Evolutionary conservation across 2,888 invertebrate genomes (phyloP).

Genomic region (Drosophila phalerata): DNA sequence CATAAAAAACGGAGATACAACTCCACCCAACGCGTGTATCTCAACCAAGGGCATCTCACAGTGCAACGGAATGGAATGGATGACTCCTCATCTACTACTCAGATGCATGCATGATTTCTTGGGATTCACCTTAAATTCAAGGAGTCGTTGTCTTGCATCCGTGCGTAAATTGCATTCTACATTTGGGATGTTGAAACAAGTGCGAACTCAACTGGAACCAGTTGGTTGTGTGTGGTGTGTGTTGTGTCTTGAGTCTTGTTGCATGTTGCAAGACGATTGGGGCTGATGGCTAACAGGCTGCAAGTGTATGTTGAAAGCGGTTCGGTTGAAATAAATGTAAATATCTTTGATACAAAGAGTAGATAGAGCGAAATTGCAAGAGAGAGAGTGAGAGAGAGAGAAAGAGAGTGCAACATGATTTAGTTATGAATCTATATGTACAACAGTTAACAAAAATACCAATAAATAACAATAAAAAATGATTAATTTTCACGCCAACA

Average conservation of each 20-base stretch:
- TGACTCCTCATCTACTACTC: neutral
- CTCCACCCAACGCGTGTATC: slow-evolving; percentile 42
- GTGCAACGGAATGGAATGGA: no score
- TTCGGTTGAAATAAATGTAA: slow-evolving; percentile 4
- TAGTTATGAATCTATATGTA: neutral
- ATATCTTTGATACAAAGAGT: neutral
- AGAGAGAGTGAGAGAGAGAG: neutral
- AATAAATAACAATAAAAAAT: neutral
- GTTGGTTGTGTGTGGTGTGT: slow-evolving; percentile 40
- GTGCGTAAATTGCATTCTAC: slow-evolving; percentile 44
- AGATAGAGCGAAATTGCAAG: neutral
- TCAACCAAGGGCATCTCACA: slow-evolving; percentile 3
- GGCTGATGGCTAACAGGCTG: slow-evolving; percentile 34
- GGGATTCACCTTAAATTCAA: slow-evolving; percentile 74
- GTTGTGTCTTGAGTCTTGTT: slow-evolving; percentile 23
- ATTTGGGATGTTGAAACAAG: slow-evolving; percentile 10
- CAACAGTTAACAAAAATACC: neutral
- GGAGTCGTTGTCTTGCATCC: slow-evolving; percentile 59
- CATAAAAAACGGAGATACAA: slow-evolving; percentile 30
- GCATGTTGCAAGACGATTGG: slow-evolving; percentile 42
- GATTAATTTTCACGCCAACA: neutral
- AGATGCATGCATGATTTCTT: neutral
- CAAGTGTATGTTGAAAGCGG: slow-evolving; percentile 25
- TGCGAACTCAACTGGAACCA: slow-evolving; percentile 28
- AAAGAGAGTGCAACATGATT: neutral